Percentiles rank a stretch among this genome's conserved stretches.
Evolutionary conservation across 2,888 invertebrate genomes (phyloP).

Genomic region (Folsomia candida): DNA sequence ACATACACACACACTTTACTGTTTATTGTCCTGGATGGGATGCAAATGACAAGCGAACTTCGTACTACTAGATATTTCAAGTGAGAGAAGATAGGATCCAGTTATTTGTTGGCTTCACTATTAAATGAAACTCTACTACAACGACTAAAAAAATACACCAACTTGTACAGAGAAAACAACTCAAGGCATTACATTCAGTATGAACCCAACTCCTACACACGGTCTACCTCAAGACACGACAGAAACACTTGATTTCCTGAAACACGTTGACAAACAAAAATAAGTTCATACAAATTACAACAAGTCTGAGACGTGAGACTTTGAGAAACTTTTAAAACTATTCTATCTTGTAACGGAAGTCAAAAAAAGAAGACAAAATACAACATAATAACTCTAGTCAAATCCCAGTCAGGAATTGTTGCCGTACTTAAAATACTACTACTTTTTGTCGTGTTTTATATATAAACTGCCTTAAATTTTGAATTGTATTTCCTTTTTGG

Average conservation of each 20-base stretch:
- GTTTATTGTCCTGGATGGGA: too few relatives aligned
- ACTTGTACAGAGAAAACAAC: not conserved
- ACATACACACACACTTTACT: too few relatives aligned
- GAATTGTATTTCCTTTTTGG: not conserved
- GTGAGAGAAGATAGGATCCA: too few relatives aligned
- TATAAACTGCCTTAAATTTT: not conserved
- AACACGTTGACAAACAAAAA: not conserved
- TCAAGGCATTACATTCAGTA: not conserved
- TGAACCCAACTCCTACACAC: not conserved
- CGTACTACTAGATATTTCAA: too few relatives aligned
- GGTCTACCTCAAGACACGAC: constrained; percentile 2
- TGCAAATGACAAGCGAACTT: too few relatives aligned
- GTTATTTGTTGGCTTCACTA: too few relatives aligned
- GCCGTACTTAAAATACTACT: not conserved
- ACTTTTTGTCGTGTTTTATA: not conserved
- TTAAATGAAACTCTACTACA: not conserved
- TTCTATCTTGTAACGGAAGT: not conserved
- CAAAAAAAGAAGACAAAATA: not conserved
- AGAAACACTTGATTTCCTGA: not conserved
- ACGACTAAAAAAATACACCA: too few relatives aligned
- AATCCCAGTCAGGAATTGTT: not conserved
- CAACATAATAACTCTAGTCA: not conserved
- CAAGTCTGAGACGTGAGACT: constrained; percentile 7
- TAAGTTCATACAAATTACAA: not conserved
- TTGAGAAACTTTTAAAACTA: not conserved